These are phyloP conservation scores for Piprites chloris DNA, from an alignment of 2,113 vertebrate species.

Conservation along the genomic window DNA sequence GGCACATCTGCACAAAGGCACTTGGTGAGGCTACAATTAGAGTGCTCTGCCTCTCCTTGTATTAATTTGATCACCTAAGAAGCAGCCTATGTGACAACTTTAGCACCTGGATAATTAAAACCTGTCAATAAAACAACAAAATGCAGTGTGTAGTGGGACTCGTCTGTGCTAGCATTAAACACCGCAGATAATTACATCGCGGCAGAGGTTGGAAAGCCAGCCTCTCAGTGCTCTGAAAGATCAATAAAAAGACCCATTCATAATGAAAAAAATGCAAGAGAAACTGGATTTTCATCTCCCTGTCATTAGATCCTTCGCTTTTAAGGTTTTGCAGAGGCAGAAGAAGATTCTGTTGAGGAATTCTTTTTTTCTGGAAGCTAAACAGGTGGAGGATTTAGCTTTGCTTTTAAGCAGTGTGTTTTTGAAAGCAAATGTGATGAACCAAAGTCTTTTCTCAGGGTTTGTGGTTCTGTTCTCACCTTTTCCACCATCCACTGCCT, in stretches of 20 bases:
- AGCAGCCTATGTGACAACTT: conserved; percentile 6
- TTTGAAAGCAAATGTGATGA: conserved; percentile 2
- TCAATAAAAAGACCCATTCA: conserved; percentile 35
- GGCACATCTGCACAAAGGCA: neutral
- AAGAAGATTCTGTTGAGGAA: conserved; percentile 8
- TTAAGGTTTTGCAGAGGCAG: neutral
- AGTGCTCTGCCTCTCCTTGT: neutral
- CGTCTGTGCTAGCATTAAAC: conserved; percentile 14
- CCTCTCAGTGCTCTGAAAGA: neutral
- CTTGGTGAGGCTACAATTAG: neutral
- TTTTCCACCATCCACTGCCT: neutral
- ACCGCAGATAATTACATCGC: neutral
- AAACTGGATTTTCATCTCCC: conserved; percentile 32
- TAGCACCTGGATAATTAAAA: conserved; percentile 49
- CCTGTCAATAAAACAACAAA: conserved; percentile 36
- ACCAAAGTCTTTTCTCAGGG: neutral
- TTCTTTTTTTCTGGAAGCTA: conserved; percentile 31
- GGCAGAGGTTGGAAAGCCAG: conserved; percentile 11
- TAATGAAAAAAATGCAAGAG: conserved; percentile 23
- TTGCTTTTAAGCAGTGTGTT: neutral
- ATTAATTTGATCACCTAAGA: conserved; percentile 15
- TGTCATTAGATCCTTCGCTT: conserved; percentile 19
- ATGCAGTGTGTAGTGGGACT: conserved; percentile 12
- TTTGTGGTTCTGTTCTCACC: neutral
- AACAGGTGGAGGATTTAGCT: neutral